Percentiles rank a stretch among this genome's conserved stretches.
Conservation (phyloP, 2,888 invertebrate species). For the Hesperia comma region DNA sequence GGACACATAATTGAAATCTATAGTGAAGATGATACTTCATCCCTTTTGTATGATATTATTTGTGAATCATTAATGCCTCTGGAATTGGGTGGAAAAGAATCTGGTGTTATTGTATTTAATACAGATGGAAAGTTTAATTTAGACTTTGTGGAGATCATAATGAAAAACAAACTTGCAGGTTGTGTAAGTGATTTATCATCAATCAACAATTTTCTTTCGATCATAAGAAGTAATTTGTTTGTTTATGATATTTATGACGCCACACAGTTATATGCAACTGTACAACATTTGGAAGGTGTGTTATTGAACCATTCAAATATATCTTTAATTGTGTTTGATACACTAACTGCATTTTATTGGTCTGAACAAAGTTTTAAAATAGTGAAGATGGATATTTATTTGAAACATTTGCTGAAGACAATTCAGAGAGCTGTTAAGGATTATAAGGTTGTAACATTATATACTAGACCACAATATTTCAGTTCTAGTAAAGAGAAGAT, state of each 20-base stretch:
- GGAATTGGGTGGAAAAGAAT: conserved; percentile 54
- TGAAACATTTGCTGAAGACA: conserved; percentile 66
- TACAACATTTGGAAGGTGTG: conserved; percentile 72
- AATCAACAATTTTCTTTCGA: conserved; percentile 47
- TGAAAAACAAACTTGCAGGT: conserved; percentile 50
- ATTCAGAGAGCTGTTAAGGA: conserved; percentile 76
- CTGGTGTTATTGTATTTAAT: conserved; percentile 66
- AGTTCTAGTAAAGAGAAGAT: conserved; percentile 64
- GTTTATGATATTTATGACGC: conserved; percentile 70
- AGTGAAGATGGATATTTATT: conserved; percentile 77
- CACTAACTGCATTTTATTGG: conserved; percentile 81
- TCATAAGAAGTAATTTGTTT: conserved; percentile 56
- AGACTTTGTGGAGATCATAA: conserved; percentile 48
- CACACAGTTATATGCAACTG: conserved; percentile 68
- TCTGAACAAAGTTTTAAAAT: conserved; percentile 75
- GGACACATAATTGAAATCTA: conserved; percentile 69
- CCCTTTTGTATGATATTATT: conserved; percentile 65
- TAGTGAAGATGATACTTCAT: conserved; percentile 54
- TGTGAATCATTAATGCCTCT: conserved; percentile 60
- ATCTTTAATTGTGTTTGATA: conserved; percentile 71
- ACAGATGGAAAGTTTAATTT: conserved; percentile 73
- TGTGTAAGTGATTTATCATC: conserved; percentile 31
- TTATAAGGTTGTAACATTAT: conserved; percentile 78
- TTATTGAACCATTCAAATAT: conserved; percentile 65
- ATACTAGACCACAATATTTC: conserved; percentile 81